A percentile compares a stretch with the other conserved stretches of the same genome.
These are phyloP conservation scores for Rotaria macrura DNA, from an alignment of 2,888 invertebrate species.

Conservation along the genomic window DNA sequence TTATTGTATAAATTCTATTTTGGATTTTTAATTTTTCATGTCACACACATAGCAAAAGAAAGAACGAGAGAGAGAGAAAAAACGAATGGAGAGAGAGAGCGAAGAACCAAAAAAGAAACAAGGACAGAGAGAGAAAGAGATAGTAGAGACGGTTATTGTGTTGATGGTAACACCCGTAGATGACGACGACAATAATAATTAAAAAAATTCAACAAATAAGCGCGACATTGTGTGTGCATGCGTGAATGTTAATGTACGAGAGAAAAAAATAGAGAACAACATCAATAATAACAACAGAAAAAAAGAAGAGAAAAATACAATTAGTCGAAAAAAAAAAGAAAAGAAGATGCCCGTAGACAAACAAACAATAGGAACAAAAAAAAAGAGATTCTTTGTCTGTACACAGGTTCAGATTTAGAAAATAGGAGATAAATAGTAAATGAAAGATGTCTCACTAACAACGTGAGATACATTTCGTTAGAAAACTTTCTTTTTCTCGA, in stretches of 20 bases:
- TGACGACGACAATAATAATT: background rate
- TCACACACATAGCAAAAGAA: background rate
- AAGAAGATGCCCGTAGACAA: background rate
- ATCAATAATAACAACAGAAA: conserved; percentile 3
- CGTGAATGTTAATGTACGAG: background rate
- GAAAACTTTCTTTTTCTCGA: background rate
- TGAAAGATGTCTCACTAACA: background rate
- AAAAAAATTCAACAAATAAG: background rate
- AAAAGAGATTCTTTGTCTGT: conserved; percentile 12
- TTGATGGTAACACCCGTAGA: background rate
- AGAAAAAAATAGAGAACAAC: conserved; percentile 10
- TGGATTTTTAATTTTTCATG: background rate
- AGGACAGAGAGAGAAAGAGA: background rate
- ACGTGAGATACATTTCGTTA: background rate
- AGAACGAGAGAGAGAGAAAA: too few relatives aligned
- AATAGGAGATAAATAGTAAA: background rate
- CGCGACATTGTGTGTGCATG: background rate
- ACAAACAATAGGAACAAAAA: background rate
- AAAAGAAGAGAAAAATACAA: background rate
- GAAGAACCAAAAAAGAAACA: background rate
- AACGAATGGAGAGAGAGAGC: background rate
- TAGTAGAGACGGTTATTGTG: background rate
- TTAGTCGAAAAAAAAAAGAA: background rate
- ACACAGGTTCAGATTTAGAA: background rate
- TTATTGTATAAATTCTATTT: conserved; percentile 3